Evolutionary conservation across 2,797 vertebrate species (phyloP).

Genomic region (Thaleichthys pacificus): DNA sequence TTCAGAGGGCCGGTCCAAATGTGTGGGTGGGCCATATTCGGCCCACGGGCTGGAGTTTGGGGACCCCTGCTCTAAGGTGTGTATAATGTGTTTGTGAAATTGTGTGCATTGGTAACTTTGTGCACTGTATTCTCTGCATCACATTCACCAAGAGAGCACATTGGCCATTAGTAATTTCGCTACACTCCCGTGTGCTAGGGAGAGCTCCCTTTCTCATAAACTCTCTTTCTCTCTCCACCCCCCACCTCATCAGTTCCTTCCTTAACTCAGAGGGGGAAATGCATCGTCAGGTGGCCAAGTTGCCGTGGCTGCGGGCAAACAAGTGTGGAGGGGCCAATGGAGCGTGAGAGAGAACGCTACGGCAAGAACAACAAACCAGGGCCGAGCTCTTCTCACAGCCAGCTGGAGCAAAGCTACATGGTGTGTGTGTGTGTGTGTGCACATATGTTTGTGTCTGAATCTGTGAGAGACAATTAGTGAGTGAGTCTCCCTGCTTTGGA

Average conservation of each 20-base stretch:
- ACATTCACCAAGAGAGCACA: no score
- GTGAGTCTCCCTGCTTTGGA: background rate
- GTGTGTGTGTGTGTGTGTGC: slow-evolving; percentile 10
- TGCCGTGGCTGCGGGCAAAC: background rate
- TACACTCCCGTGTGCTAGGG: background rate
- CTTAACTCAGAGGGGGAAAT: background rate
- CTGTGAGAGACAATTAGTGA: background rate
- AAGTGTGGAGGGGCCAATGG: background rate
- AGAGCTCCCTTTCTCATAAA: background rate
- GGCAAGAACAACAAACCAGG: slow-evolving; percentile 4
- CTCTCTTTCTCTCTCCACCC: background rate
- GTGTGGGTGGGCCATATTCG: no score
- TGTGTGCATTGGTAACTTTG: no score
- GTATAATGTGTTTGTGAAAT: no score
- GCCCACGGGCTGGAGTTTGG: no score
- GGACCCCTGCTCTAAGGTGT: no score
- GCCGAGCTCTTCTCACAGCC: background rate
- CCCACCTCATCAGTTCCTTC: background rate
- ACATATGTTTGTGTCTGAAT: slow-evolving; percentile 15
- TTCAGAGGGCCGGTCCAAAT: no score
- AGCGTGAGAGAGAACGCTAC: background rate
- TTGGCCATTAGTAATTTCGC: no score
- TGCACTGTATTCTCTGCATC: no score
- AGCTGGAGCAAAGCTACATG: slow-evolving; percentile 21
- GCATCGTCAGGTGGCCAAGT: slow-evolving; percentile 7